These are phyloP conservation scores for Semaprochilodus insignis DNA, from an alignment of 2,797 vertebrate genomes.

Conservation along the genomic window DNA sequence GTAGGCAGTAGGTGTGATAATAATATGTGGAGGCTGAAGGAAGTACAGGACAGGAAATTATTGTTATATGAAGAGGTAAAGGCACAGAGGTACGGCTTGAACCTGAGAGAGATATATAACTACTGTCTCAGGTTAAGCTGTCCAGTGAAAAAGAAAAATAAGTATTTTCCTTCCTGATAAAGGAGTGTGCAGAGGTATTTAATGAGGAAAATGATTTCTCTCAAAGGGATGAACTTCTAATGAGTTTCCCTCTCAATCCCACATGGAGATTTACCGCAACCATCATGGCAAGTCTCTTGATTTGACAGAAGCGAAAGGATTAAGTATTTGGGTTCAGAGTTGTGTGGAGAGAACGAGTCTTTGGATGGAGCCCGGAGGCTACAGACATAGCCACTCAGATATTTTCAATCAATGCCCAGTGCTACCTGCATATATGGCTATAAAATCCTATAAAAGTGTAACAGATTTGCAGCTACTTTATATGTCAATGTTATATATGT, in stretches of 20 bases:
- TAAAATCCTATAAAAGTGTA: background rate
- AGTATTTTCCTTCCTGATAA: conserved; percentile 68
- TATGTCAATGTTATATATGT: background rate
- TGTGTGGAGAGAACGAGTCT: background rate
- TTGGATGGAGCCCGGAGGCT: background rate
- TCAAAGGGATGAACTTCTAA: conserved; percentile 65
- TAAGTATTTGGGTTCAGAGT: conserved; percentile 40
- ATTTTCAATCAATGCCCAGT: background rate
- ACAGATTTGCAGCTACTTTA: background rate
- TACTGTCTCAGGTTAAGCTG: conserved; percentile 57
- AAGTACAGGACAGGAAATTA: conserved; percentile 66
- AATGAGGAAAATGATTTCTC: conserved; percentile 69
- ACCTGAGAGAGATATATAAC: background rate
- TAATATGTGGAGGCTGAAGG: conserved; percentile 70
- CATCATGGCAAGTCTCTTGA: conserved; percentile 46
- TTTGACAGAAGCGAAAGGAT: conserved; percentile 30
- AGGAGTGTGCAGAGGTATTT: conserved; percentile 70
- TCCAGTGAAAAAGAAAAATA: background rate
- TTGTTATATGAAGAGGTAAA: conserved; percentile 67
- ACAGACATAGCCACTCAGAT: conserved; percentile 1
- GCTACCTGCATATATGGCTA: background rate
- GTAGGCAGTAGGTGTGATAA: conserved; percentile 63
- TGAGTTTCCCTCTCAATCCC: conserved; percentile 61
- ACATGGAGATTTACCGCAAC: conserved; percentile 59
- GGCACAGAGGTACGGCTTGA: conserved; percentile 16